phyloP scores from a whole-genome alignment of 2,888 invertebrate genomes.

The Oscheius sp. region DNA sequence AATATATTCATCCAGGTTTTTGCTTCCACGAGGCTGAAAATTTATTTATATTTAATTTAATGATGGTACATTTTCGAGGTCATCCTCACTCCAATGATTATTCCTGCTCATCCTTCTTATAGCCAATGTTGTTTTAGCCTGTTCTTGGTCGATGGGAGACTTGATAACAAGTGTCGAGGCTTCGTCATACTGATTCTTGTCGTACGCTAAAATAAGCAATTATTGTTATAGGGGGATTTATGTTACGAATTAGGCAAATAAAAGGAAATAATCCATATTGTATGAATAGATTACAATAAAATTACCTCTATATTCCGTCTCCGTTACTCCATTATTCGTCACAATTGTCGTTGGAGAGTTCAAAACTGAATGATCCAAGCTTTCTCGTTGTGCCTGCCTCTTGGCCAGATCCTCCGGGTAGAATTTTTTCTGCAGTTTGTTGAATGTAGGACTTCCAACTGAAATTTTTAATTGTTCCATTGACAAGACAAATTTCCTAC shows the following conservation, averaged over 20 bases:
- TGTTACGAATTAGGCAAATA: too few species aligned
- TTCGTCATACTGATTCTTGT: slow-evolving; percentile 31
- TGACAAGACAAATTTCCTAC: too few species aligned
- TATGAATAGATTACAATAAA: not conserved
- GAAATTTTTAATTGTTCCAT: not conserved
- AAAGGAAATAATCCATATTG: too few species aligned
- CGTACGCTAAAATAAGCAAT: slow-evolving; percentile 16
- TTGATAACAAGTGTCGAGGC: not conserved
- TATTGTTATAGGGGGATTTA: not conserved
- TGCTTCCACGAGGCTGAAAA: not conserved
- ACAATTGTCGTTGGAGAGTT: slow-evolving; percentile 18
- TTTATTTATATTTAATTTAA: too few species aligned
- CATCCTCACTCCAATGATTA: slow-evolving; percentile 43
- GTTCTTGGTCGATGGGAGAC: slow-evolving; percentile 5
- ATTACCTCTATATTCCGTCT: slow-evolving; percentile 12
- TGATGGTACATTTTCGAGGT: too few species aligned
- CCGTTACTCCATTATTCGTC: slow-evolving; percentile 13
- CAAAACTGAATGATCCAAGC: slow-evolving; percentile 8
- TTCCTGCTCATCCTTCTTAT: slow-evolving; percentile 46
- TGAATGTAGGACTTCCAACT: slow-evolving; percentile 22
- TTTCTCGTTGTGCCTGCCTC: slow-evolving; percentile 9
- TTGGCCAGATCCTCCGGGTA: slow-evolving; percentile 26
- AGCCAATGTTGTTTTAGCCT: slow-evolving; percentile 20
- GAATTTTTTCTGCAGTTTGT: slow-evolving; percentile 22
- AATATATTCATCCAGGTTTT: slow-evolving; percentile 21